Percentiles rank a stretch among this genome's conserved stretches.
phyloP scores from a whole-genome alignment of 2,797 vertebrate species.

The Pachyuromys duprasi region DNA sequence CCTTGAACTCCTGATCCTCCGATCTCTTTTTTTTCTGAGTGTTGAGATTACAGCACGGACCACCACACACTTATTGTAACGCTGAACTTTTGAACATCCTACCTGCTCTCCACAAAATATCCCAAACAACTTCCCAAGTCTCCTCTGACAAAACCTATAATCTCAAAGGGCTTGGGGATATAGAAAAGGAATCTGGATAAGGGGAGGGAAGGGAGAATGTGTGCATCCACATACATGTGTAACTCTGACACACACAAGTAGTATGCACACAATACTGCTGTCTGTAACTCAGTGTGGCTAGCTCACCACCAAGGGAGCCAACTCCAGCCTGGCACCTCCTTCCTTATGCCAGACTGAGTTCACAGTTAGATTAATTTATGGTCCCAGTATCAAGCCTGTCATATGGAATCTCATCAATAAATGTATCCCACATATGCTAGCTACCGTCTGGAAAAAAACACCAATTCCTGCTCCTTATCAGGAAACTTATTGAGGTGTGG shows the following conservation, averaged over 20 bases:
- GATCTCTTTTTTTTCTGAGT: not conserved
- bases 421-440: not conserved
- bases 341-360: rapidly evolving
- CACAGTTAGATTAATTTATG: not conserved
- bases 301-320: not conserved
- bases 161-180: not conserved
- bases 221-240: not conserved
- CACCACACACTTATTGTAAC: not conserved
- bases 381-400: not conserved
- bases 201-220: not conserved
- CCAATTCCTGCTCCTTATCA: not conserved
- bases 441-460: not conserved
- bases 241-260: not conserved
- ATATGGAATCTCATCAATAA: not conserved
- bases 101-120: not conserved
- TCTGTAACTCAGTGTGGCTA: not conserved
- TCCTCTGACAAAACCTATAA: not conserved
- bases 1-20: not conserved
- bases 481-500: not conserved
- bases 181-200: not conserved
- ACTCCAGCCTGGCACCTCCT: not conserved
- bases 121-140: not conserved
- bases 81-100: not conserved
- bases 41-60: not conserved
- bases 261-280: not conserved